A percentile compares a stretch with the other conserved stretches of the same genome.
These are phyloP conservation scores for Geophilus truncorum DNA, from an alignment of 2,888 invertebrate genomes.

Conservation along the genomic window DNA sequence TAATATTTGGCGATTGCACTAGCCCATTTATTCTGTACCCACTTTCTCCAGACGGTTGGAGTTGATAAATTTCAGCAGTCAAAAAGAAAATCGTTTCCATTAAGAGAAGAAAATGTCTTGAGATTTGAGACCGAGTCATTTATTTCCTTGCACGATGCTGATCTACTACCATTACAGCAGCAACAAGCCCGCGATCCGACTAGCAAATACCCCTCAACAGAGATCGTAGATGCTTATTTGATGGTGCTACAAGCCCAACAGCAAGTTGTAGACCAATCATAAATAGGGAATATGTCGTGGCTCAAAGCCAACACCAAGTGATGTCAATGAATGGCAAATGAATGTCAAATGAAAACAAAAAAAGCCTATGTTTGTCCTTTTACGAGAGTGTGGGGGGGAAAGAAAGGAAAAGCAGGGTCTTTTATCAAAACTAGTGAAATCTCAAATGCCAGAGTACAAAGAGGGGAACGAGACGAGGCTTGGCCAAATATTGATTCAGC, in stretches of 20 bases:
- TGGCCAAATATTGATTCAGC: neutral
- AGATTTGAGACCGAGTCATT: neutral
- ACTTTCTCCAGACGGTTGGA: neutral
- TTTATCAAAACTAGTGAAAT: neutral
- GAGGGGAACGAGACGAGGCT: neutral
- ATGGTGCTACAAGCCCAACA: neutral
- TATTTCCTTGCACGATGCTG: neutral
- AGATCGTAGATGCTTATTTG: neutral
- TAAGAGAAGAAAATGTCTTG: neutral
- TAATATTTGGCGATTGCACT: neutral
- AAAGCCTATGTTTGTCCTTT: neutral
- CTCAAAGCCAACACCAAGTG: neutral
- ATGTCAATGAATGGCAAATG: neutral
- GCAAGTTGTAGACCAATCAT: neutral
- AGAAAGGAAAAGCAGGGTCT: neutral
- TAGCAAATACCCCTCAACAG: neutral
- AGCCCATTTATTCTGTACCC: neutral
- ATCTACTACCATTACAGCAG: neutral
- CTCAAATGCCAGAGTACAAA: neutral
- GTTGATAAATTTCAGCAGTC: neutral
- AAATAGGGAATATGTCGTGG: neutral
- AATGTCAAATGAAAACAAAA: neutral
- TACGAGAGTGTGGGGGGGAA: neutral
- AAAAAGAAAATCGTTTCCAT: neutral
- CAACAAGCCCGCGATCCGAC: neutral